Conservation (phyloP, 1,140 invertebrate species). For the Adoxophyes honmai region DNA sequence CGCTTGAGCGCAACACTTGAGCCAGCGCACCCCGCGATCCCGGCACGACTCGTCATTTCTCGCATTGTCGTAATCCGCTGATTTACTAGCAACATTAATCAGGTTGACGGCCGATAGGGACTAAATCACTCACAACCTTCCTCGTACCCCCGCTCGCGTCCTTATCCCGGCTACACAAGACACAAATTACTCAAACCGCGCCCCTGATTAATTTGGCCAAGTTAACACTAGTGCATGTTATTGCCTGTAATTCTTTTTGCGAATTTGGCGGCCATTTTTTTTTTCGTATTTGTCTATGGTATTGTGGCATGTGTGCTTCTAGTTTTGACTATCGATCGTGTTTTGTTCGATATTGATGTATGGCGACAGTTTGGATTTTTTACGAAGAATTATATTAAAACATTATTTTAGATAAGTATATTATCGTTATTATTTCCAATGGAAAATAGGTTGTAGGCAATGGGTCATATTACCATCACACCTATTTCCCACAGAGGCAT, state of each 20-base stretch:
- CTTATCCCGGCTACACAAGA: constrained; percentile 34
- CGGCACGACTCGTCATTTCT: constrained; percentile 73
- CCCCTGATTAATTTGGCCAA: constrained; percentile 30
- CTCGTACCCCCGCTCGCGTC: constrained; percentile 31
- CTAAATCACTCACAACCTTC: constrained; percentile 64
- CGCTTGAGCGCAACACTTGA: constrained; percentile 24
- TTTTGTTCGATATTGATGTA: background rate
- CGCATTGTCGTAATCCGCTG: constrained; percentile 76
- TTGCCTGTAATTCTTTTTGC: constrained; percentile 74
- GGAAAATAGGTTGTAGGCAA: too few species aligned
- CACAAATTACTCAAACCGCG: constrained; percentile 25
- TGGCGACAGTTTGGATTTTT: too few species aligned
- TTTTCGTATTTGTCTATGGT: constrained; percentile 49
- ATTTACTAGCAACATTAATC: constrained; percentile 76
- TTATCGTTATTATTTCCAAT: too few species aligned
- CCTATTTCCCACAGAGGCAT: too few species aligned
- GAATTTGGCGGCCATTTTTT: constrained; percentile 55
- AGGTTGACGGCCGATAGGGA: constrained; percentile 73
- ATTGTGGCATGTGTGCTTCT: constrained; percentile 30
- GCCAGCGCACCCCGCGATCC: constrained; percentile 55
- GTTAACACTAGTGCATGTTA: constrained; percentile 70
- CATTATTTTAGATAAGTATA: too few species aligned
- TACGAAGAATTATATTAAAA: too few species aligned
- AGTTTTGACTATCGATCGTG: constrained; percentile 1
- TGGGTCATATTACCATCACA: too few species aligned